These are phyloP conservation scores for Drosophila seguyi DNA, from an alignment of 1,140 invertebrate species.

Conservation along the genomic window DNA sequence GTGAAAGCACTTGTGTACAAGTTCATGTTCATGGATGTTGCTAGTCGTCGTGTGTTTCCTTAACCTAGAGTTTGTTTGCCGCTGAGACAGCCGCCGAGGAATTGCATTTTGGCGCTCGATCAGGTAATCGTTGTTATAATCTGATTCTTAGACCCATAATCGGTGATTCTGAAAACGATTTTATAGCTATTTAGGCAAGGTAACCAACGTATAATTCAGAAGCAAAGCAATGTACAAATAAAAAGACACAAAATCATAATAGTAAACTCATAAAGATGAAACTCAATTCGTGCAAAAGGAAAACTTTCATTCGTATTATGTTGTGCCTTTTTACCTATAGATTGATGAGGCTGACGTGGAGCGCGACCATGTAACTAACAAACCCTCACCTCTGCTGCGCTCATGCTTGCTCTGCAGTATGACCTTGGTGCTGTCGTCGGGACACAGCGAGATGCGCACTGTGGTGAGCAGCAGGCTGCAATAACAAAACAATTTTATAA, in stretches of 20 bases:
- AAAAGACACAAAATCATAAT: slow-evolving; percentile 75
- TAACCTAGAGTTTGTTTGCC: slow-evolving; percentile 29
- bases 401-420: slow-evolving; percentile 85
- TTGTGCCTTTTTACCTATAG: slow-evolving; percentile 87
- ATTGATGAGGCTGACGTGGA: slow-evolving; percentile 88
- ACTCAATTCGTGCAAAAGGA: slow-evolving; percentile 34
- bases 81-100: slow-evolving; percentile 25
- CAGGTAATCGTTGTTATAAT: slow-evolving; percentile 85
- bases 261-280: slow-evolving; percentile 26
- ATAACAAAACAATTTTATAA: neutral
- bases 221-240: slow-evolving; percentile 59
- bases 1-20: slow-evolving; percentile 59
- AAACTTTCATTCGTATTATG: slow-evolving; percentile 35
- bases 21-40: slow-evolving; percentile 25
- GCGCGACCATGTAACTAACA: slow-evolving; percentile 89
- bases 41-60: slow-evolving; percentile 28
- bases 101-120: slow-evolving; percentile 63
- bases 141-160: slow-evolving; percentile 86
- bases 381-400: slow-evolving; percentile 87
- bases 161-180: slow-evolving; percentile 84
- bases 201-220: neutral
- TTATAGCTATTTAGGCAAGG: neutral
- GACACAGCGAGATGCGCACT: slow-evolving; percentile 86
- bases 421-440: slow-evolving; percentile 87
- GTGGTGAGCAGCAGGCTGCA: slow-evolving; percentile 86